Base-by-base conservation (phyloP, 2,888 invertebrate genomes). In the Agrochola circellaris region DNA sequence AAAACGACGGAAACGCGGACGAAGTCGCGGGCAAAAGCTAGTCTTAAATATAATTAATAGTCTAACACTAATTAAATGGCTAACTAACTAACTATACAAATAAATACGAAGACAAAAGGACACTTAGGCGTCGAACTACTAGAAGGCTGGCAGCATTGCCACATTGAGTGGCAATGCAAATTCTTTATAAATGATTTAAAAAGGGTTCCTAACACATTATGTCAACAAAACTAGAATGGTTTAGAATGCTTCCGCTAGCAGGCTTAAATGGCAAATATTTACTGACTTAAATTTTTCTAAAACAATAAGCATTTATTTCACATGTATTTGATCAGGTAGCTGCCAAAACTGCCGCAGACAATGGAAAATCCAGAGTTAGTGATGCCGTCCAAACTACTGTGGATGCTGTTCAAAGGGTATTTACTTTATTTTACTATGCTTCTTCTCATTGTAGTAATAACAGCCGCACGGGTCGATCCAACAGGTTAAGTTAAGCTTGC, bases 321-420 rank as follows among this genome's bases (percentile, higher is more conserved):
- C 71, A 61, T 60, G 13, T 54, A 77, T 69, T 83, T 61, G 89
- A 83, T 60, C 81, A 96, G 96, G 93, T 93, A 84, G 96, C 96
- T 72, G 96, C 96, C 3, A 92, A 91, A 82, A 92, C 95, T 66
- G 96, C 91, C 9, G 96, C 96, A 20, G 95, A 93, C 66, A 94
- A 89, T 72, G 91, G 96, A 60, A 95, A 94, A 81, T 90, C 92
- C 26, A 90, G 89, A 79, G 93, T 96, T 0, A 91, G 93, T 67
- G 94, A 95, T 93, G 93, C 91, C 0, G 90, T 93, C 34, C 86
- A 93, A 48, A 93, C 94, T 26, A 92, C 95, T 1, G 85, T 89
- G 5, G 96, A 96, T 48, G 89, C 94, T 6, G 77, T 95, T 7
- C 88, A 90, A 72, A 95, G 90, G 93, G 96, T 77, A 74, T 26